Evolutionary conservation across 2,888 invertebrate species (phyloP).

Genomic region (Rotaria macrura): DNA sequence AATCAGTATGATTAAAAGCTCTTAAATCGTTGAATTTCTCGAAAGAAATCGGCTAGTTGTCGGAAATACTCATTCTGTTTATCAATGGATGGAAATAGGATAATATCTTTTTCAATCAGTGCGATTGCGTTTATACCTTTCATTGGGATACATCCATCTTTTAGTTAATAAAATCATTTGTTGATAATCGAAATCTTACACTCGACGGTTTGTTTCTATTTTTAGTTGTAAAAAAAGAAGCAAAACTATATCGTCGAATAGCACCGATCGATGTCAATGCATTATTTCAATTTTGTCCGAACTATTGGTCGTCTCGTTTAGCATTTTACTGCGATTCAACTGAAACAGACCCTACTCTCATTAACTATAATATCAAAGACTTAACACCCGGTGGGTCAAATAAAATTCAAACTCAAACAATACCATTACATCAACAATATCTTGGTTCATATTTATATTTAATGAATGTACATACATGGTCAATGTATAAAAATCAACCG

Average conservation of each 20-base stretch:
- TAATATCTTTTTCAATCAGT: too few relatives aligned
- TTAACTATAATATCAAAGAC: background rate
- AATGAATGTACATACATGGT: conserved; percentile 11
- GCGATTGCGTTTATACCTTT: too few relatives aligned
- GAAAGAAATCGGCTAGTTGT: too few relatives aligned
- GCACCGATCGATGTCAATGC: background rate
- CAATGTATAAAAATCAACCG: background rate
- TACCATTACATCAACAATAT: background rate
- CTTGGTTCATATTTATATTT: background rate
- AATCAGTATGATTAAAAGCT: too few relatives aligned
- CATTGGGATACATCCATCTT: too few relatives aligned
- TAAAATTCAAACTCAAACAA: background rate
- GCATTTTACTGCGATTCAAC: background rate
- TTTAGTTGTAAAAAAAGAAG: background rate
- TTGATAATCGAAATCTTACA: too few relatives aligned
- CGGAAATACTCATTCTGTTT: too few relatives aligned
- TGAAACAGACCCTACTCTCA: background rate
- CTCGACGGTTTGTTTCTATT: background rate
- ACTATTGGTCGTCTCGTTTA: conserved; percentile 6
- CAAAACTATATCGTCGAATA: background rate
- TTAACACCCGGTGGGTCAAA: background rate
- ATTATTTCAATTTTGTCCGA: background rate
- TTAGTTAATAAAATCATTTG: too few relatives aligned
- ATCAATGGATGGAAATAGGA: too few relatives aligned
- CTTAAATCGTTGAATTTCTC: too few relatives aligned